phyloP scores from a whole-genome alignment of 2,797 vertebrate species.

The Borostomias antarcticus region DNA sequence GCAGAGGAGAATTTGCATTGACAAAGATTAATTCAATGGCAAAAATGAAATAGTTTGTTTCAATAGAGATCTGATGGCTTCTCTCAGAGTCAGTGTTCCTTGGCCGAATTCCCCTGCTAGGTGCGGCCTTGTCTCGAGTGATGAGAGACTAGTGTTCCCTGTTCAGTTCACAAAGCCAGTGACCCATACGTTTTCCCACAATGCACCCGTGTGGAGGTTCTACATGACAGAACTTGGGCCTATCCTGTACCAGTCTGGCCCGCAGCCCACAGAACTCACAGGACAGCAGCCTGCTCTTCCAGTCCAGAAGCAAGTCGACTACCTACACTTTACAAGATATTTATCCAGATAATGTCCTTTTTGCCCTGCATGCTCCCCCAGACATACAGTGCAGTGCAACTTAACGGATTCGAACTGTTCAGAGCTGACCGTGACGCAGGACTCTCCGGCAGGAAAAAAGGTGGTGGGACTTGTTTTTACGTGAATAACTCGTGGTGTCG shows the following conservation, averaged over 20 bases:
- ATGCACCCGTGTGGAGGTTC: conserved; percentile 45
- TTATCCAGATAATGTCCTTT: too few species aligned
- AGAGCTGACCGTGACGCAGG: too few species aligned
- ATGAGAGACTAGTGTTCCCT: conserved; percentile 37
- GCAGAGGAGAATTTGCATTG: too few species aligned
- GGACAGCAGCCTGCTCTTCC: conserved; percentile 3
- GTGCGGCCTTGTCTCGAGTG: conserved; percentile 43
- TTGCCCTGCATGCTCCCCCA: too few species aligned
- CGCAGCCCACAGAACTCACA: conserved; percentile 13
- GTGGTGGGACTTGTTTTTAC: too few species aligned
- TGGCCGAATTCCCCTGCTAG: conserved; percentile 39
- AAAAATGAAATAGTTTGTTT: conserved; percentile 14
- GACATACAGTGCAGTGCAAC: too few species aligned
- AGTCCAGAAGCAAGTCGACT: background rate
- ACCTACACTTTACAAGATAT: too few species aligned
- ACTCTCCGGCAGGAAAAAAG: too few species aligned
- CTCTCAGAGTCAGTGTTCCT: conserved; percentile 15
- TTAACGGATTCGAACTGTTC: too few species aligned
- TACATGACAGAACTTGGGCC: conserved; percentile 44
- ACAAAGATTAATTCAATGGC: background rate
- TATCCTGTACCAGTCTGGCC: conserved; percentile 26
- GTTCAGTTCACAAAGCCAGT: conserved; percentile 36
- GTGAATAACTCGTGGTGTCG: too few species aligned
- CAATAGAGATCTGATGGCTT: background rate
- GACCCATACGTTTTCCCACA: conserved; percentile 48